phyloP scores from a whole-genome alignment of 2,888 invertebrate species.

The Furcula furcula region DNA sequence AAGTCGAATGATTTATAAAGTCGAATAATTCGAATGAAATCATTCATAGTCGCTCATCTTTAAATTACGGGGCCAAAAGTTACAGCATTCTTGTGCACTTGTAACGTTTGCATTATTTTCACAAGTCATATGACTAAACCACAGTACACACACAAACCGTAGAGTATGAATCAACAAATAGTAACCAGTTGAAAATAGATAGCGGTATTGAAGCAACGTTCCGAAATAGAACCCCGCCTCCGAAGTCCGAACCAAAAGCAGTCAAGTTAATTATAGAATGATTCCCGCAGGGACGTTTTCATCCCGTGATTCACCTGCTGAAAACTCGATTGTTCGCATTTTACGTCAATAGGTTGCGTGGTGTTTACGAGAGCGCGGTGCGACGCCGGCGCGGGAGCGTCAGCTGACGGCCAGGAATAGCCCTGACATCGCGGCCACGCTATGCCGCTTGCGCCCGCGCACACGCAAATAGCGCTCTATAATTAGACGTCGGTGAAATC shows the following conservation, averaged over 20 bases:
- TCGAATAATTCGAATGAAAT: too few species aligned
- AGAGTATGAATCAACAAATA: slow-evolving; percentile 54
- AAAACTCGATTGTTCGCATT: slow-evolving; percentile 79
- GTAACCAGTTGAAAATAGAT: slow-evolving; percentile 66
- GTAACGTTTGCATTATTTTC: too few species aligned
- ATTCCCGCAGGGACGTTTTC: slow-evolving; percentile 73
- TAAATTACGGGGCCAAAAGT: too few species aligned
- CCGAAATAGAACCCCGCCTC: slow-evolving; percentile 78
- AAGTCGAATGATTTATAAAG: too few species aligned
- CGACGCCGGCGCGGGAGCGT: slow-evolving; percentile 61
- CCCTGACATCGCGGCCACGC: slow-evolving; percentile 80
- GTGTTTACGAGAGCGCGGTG: slow-evolving; percentile 68
- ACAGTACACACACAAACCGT: slow-evolving; percentile 28
- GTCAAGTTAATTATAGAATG: slow-evolving; percentile 77
- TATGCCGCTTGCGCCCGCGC: slow-evolving; percentile 79
- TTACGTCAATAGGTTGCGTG: slow-evolving; percentile 79
- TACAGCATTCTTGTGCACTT: too few species aligned
- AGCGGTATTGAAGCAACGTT: slow-evolving; percentile 65
- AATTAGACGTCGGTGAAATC: slow-evolving; percentile 80
- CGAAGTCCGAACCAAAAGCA: slow-evolving; percentile 78
- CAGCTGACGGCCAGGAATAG: slow-evolving; percentile 81
- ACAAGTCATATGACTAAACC: slow-evolving; percentile 26
- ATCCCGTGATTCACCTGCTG: slow-evolving; percentile 79
- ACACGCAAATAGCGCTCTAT: slow-evolving; percentile 78
- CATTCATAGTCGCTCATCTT: too few species aligned